These are phyloP conservation scores for Calonectris borealis DNA, from an alignment of 2,113 vertebrate species.

Conservation along the genomic window DNA sequence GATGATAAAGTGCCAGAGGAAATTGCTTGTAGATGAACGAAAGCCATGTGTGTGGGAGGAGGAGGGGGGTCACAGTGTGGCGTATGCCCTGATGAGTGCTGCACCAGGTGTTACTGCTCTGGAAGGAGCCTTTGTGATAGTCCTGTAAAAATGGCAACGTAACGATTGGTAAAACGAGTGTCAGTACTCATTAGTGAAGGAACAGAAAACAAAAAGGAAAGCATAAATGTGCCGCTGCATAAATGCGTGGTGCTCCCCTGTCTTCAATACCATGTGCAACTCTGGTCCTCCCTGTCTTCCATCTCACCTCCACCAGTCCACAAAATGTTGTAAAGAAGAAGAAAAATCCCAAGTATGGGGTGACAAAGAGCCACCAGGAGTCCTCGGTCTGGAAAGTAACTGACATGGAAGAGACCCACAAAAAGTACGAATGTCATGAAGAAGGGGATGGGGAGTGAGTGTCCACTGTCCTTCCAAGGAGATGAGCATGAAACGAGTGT, in stretches of 20 bases:
- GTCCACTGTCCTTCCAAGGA: not conserved
- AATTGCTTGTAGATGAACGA: not conserved
- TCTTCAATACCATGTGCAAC: not conserved
- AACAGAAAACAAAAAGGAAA: not conserved
- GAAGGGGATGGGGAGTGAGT: not conserved
- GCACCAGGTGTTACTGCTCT: not conserved
- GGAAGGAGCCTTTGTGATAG: not conserved
- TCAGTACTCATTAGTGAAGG: not conserved
- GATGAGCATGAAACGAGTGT: accelerated
- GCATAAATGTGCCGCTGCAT: not conserved
- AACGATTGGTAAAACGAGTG: not conserved
- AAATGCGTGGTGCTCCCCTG: not conserved
- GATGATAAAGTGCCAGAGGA: conserved; percentile 40
- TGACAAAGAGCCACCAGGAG: not conserved
- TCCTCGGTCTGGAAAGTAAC: not conserved
- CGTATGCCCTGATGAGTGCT: not conserved
- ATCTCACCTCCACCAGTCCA: not conserved
- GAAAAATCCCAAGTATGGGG: not conserved
- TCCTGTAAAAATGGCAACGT: not conserved
- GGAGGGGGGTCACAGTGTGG: accelerated
- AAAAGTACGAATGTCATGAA: not conserved
- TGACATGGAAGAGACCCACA: not conserved
- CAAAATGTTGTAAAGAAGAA: not conserved
- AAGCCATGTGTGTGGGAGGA: not conserved
- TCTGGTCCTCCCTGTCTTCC: not conserved